These are phyloP conservation scores for Plumapathes pennacea DNA, from an alignment of 92 coral and sea anemone species.

Conservation along the genomic window DNA sequence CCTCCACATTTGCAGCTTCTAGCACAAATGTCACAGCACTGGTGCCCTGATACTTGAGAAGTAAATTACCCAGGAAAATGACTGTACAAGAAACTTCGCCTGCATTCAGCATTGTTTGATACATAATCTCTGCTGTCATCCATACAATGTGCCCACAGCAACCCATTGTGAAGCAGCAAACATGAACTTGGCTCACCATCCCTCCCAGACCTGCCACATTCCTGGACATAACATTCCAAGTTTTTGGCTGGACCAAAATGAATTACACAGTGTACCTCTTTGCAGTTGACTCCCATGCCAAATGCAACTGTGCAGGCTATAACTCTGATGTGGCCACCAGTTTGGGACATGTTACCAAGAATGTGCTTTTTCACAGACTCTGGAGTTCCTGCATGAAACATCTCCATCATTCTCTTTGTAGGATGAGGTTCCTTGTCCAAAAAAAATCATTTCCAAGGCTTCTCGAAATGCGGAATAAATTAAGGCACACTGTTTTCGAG, in stretches of 20 bases:
- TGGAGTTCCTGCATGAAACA: conserved; percentile 70
- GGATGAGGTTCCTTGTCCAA: neutral
- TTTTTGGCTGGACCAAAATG: conserved; percentile 64
- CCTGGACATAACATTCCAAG: conserved; percentile 52
- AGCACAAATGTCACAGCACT: conserved; percentile 72
- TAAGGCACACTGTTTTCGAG: conserved; percentile 58
- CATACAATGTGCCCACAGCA: conserved; percentile 44
- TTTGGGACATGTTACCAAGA: conserved; percentile 12
- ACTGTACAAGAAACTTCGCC: conserved; percentile 22
- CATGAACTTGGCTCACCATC: conserved; percentile 57
- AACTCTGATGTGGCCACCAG: conserved; percentile 42
- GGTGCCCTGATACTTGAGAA: conserved; percentile 23
- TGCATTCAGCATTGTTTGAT: conserved; percentile 23
- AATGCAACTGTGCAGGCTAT: conserved; percentile 50
- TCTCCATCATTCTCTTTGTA: conserved; percentile 42
- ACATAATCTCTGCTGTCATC: conserved; percentile 50
- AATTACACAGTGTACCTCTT: conserved; percentile 29
- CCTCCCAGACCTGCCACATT: conserved; percentile 53
- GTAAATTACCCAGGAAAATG: conserved; percentile 38
- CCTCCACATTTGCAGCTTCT: conserved; percentile 38
- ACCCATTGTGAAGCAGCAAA: conserved; percentile 49
- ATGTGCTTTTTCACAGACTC: conserved; percentile 48
- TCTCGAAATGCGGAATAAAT: conserved; percentile 38
- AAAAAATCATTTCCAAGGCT: conserved; percentile 16
- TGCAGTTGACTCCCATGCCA: conserved; percentile 55